These are phyloP conservation scores for Otis tarda DNA, from an alignment of 2,113 vertebrate species.

Conservation along the genomic window DNA sequence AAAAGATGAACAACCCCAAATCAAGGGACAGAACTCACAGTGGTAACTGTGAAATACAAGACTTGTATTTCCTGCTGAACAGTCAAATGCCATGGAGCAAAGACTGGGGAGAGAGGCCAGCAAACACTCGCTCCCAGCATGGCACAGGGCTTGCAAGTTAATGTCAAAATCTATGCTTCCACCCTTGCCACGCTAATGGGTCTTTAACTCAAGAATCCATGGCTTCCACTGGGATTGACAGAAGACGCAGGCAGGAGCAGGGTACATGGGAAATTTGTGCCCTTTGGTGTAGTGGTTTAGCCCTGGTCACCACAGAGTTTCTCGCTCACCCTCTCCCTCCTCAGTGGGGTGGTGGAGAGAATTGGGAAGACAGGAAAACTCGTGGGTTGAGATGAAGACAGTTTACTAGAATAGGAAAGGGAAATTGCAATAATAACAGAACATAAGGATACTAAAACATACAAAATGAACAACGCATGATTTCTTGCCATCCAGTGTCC, in stretches of 20 bases:
- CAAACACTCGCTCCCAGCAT: fast-evolving
- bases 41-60: background rate
- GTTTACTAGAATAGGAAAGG: too few species aligned
- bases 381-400: too few species aligned
- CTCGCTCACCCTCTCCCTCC: too few species aligned
- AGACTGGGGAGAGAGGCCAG: background rate
- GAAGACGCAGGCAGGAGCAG: background rate
- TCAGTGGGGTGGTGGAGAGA: too few species aligned
- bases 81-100: background rate
- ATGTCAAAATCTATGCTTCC: background rate
- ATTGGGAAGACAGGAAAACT: too few species aligned
- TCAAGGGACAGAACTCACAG: background rate
- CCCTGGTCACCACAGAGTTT: too few species aligned
- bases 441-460: too few species aligned
- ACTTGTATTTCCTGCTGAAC: background rate
- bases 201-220: background rate
- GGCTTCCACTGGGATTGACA: background rate
- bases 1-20: background rate
- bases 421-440: too few species aligned
- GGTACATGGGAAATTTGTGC: background rate
- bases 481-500: too few species aligned
- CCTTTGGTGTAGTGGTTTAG: background rate
- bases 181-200: background rate
- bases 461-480: too few species aligned
- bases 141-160: background rate